Evolutionary conservation across 2,113 vertebrate genomes (phyloP), one percentile per base, ranked within the genome.

Genomic region (Channa maculata): DNA sequence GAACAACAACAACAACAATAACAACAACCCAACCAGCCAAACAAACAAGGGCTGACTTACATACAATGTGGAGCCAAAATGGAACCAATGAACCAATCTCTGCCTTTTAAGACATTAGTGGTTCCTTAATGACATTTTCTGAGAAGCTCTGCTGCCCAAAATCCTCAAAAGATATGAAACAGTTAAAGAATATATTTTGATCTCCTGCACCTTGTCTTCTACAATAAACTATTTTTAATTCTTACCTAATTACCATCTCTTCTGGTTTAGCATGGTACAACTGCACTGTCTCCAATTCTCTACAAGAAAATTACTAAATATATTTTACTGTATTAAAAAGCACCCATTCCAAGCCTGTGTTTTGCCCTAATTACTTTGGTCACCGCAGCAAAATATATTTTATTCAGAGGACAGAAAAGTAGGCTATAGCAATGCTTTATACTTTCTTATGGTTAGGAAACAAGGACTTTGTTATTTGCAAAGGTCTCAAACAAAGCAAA

Each of bases 11-110:
- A 52, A 13, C 51, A 76, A 65, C 43, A 43, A 71, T 57, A 52
- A 13, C 51, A 76, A 48, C 63, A 24, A 55, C 15, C 24, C 24
- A 24, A 24, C 24, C 24, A 24, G 24, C 24, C 24, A 24, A 24
- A 24, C 24, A 24, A 24, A 24, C 24, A 24, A 24, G 24, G 24
- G 1, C 24, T 24, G 24, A 24, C 24, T 24, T 24, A 24, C 24
- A 24, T 64, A 62, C 65, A 65, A 49, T 55, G 68, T 54, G 60
- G 46, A 71, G 45, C 36, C 34, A 68, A 77, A 24, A 24, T 24
- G 24, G 24, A 24, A 84, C 85, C 70, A 82, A 81, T 84, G 71
- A 24, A 7, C 45, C 50, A 60, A 69, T 73, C 63, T 58, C 72
- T 4, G 52, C 60, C 59, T 65, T 8, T 36, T 61, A 38, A 51